phyloP scores from a whole-genome alignment of 1,140 invertebrate species.

The Tetramorium simillimum region DNA sequence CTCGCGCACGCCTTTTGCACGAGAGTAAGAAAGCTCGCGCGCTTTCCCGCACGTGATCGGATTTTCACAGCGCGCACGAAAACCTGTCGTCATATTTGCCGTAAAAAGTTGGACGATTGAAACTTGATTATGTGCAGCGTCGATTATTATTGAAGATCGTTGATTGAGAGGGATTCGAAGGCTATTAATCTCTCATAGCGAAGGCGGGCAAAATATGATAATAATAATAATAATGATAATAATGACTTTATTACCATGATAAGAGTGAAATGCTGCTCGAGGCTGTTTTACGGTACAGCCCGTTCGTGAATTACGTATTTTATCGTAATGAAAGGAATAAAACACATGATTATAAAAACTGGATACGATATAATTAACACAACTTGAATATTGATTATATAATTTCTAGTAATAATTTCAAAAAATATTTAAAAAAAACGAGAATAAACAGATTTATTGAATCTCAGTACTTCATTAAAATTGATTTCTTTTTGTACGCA shows the following conservation, averaged over 20 bases:
- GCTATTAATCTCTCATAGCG: constrained; percentile 59
- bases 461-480: too few relatives aligned
- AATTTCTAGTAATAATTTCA: background rate
- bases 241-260: constrained; percentile 42
- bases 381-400: background rate
- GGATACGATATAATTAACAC: background rate
- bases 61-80: background rate
- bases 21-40: background rate
- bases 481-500: too few relatives aligned
- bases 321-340: constrained; percentile 8
- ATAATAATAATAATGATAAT: constrained; percentile 48
- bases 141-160: constrained; percentile 52
- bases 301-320: background rate
- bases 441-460: too few relatives aligned
- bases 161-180: constrained; percentile 46
- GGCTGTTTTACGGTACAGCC: constrained; percentile 21
- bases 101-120: constrained; percentile 2
- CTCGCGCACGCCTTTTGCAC: background rate
- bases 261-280: constrained; percentile 5
- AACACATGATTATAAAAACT: background rate
- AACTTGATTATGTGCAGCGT: constrained; percentile 58
- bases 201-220: constrained; percentile 13
- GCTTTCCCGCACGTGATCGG: background rate
- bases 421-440: too few relatives aligned
- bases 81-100: too few relatives aligned